Percentiles rank a stretch among this genome's conserved stretches.
phyloP scores from a whole-genome alignment of 2,113 vertebrate genomes.

The Hepsetus odoe region DNA sequence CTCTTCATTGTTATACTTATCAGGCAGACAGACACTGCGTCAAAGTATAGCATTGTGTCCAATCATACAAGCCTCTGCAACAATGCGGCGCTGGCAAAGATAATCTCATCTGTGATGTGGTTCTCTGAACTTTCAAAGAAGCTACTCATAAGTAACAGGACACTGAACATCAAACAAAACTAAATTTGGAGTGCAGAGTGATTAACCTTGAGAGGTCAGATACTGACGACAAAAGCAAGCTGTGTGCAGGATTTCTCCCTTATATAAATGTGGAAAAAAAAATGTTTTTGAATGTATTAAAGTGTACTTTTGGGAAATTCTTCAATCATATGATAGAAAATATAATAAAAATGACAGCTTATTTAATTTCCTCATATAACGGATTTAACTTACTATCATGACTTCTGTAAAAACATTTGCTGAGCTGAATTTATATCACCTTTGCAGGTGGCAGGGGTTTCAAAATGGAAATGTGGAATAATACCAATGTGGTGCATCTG shows the following conservation, averaged over 20 bases:
- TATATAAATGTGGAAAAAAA: too few species aligned
- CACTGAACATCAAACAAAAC: background rate
- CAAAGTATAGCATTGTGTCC: background rate
- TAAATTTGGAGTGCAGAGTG: background rate
- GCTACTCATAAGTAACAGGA: background rate
- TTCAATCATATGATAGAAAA: too few species aligned
- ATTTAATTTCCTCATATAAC: too few species aligned
- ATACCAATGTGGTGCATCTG: slow-evolving; percentile 57
- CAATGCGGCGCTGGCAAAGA: background rate
- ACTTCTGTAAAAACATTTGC: too few species aligned
- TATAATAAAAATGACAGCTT: too few species aligned
- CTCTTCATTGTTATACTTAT: background rate
- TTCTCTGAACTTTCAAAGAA: background rate
- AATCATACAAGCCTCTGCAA: background rate
- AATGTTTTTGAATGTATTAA: too few species aligned
- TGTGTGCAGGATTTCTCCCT: too few species aligned
- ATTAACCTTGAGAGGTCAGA: background rate
- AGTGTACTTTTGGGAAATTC: too few species aligned
- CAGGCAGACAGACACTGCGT: too few species aligned
- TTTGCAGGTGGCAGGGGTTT: slow-evolving; percentile 81
- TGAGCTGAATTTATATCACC: background rate
- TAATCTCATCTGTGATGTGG: background rate
- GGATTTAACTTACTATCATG: too few species aligned
- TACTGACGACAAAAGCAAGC: background rate
- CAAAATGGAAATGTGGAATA: slow-evolving; percentile 80